Base-by-base conservation (phyloP, 2,113 vertebrate genomes). In the human (Homo sapiens) region DNA sequence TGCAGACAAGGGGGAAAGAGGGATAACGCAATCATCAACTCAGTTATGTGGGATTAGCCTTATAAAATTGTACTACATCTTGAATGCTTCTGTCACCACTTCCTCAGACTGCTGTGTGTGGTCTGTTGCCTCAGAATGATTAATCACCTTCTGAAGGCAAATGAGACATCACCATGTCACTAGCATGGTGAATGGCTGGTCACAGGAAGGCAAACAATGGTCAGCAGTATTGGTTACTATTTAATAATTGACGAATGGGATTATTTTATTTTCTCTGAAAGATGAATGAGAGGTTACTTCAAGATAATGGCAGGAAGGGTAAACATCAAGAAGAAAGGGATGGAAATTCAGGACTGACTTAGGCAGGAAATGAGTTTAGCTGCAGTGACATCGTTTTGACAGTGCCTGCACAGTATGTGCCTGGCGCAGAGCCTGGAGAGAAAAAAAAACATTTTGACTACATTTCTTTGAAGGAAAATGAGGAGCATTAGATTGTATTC, bases 91-190 rank as follows among this genome's bases (percentile, higher is more conserved):
- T 97, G 10, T 66, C 68, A 90, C 96, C 64, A 92, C 94, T 97
- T 97, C 52, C 25, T 97, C 90, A 98, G 78, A 35, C 90, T 40
- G 72, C 38, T 94, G 38, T 89, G n/a, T 89, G 32, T 45, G 38
- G 3, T 8, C 50, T 93, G n/a, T 72, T 97, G 96, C 40, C 57
- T 96, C 68, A 66, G 80, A 98, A 87, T 93, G 85, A 80, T 96
- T 95, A 98, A 96, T 97, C 94, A 68, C 70, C 35, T 95, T 96
- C 52, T 94, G 76, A 93, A 89, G 90, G 75, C 55, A 98, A 98
- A 95, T 61, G 50, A 92, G 61, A 73, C 95, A 61, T 87, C 97
- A 91, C 52, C 27, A 88, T 89, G 94, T 97, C 79, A 96, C 50
- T 96, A 95, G 40, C 89, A 32, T 93, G 87, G 90, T 73, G 96